Evolutionary conservation across 2,113 vertebrate species (phyloP).

Genomic region (Motacilla tschutschensis): DNA sequence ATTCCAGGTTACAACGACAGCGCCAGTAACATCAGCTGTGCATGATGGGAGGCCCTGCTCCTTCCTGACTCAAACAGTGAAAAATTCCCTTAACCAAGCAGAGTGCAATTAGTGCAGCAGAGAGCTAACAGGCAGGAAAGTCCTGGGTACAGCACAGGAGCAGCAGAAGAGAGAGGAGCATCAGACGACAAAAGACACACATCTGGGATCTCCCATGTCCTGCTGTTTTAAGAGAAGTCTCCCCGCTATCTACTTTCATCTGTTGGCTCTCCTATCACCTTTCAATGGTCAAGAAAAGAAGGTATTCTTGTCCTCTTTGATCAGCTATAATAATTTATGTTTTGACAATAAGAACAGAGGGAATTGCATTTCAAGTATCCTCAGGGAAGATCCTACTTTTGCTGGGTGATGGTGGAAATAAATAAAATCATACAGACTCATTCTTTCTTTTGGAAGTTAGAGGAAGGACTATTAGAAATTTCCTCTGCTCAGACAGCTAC

Average conservation of each 20-base stretch:
- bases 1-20: constrained; percentile 49
- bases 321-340: neutral
- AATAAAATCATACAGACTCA: neutral
- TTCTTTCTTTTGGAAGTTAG: neutral
- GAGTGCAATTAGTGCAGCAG: neutral
- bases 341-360: too few relatives aligned
- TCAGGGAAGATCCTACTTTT: neutral
- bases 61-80: constrained; percentile 20
- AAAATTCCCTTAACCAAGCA: constrained; percentile 19
- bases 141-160: neutral
- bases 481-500: neutral
- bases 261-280: neutral
- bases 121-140: neutral
- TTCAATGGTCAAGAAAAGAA: neutral
- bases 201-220: neutral
- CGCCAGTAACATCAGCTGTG: constrained; percentile 27
- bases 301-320: neutral
- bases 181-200: neutral
- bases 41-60: constrained; percentile 22
- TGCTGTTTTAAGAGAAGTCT: neutral
- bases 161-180: neutral
- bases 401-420: neutral
- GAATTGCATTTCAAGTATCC: neutral
- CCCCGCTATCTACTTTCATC: neutral
- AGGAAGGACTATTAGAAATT: neutral